Evolutionary conservation across 2,888 invertebrate species (phyloP), one percentile per base, ranked within the genome.

Genomic region (Cordilura impudica): DNA sequence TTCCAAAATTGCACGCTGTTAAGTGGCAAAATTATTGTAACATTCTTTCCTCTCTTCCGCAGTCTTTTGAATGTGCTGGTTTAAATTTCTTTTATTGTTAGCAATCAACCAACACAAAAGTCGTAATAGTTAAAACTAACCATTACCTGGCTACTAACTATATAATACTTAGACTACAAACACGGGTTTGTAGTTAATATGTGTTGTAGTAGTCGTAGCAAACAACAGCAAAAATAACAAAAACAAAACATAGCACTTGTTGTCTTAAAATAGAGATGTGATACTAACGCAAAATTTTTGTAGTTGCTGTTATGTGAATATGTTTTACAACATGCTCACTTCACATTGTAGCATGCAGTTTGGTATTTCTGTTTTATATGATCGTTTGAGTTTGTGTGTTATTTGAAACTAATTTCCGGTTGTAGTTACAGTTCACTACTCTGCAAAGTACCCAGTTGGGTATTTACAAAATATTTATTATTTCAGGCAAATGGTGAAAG

Each of bases 351-450:
- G 4, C 6, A 26, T 39, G 8, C 8, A 35, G 21, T 39, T 12
- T 8, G 47, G 4, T 35, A 23, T 67, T 14, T n/a, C 45, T 14
- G 26, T 26, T 23, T 16, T 12, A 60, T 29, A 14, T 47, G 16
- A n/a, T n/a, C 29, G 1, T 49, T 21, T 47, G 29, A 45, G 18
- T 4, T 43, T 58, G 12, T 43, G 12, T 58, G 63, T 69, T 58
- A 76, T 70, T 65, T 51, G 63, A 76, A 65, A 76, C 75, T 70
- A 76, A 65, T 70, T 76, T 76, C 75, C 75, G 70, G 63, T 70
- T 69, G 49, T 47, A 63, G 74, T 54, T 56, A 69, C 51, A 43
- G 39, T 51, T 60, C 39, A 19, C 35, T 60, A 39, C 39, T 51
- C 39, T 26, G 51, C 5, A 14, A 58, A 3, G 12, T 35, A 12